Evolutionary conservation across 1,140 invertebrate species (phyloP).

Genomic region (Macrocentrus cingulum): DNA sequence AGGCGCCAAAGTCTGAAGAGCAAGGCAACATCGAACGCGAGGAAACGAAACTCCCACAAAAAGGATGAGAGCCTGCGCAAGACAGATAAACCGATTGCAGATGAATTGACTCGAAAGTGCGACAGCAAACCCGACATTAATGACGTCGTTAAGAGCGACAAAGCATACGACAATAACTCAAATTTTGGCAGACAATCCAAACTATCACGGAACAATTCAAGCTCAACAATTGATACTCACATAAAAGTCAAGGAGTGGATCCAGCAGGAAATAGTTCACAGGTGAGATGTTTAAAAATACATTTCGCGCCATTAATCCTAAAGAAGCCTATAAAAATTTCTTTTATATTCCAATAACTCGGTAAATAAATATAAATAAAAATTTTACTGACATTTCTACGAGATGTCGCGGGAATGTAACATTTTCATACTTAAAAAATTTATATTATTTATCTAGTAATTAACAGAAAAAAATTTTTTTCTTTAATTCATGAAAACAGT

Average conservation of each 20-base stretch:
- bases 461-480: too few species aligned
- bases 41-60: constrained; percentile 50
- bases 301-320: too few species aligned
- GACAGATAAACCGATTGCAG: constrained; percentile 37
- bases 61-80: too few species aligned
- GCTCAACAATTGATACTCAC: constrained; percentile 79
- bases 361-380: too few species aligned
- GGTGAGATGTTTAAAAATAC: constrained; percentile 43
- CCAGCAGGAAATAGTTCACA: constrained; percentile 71
- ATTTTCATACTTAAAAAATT: too few species aligned
- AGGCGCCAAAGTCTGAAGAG: constrained; percentile 66
- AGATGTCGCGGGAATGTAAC: too few species aligned
- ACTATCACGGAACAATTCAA: constrained; percentile 71
- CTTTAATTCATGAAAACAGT: not conserved
- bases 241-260: constrained; percentile 86
- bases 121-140: constrained; percentile 53
- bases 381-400: too few species aligned
- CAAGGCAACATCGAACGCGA: constrained; percentile 52
- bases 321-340: too few species aligned
- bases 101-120: constrained; percentile 47
- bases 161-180: constrained; percentile 63
- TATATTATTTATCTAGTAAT: too few species aligned
- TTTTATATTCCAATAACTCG: too few species aligned
- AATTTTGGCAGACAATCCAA: constrained; percentile 67
- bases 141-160: constrained; percentile 56